Evolutionary conservation across 2,888 invertebrate species (phyloP), one percentile per base, ranked within the genome.

Genomic region (Electrophaes corylata): DNA sequence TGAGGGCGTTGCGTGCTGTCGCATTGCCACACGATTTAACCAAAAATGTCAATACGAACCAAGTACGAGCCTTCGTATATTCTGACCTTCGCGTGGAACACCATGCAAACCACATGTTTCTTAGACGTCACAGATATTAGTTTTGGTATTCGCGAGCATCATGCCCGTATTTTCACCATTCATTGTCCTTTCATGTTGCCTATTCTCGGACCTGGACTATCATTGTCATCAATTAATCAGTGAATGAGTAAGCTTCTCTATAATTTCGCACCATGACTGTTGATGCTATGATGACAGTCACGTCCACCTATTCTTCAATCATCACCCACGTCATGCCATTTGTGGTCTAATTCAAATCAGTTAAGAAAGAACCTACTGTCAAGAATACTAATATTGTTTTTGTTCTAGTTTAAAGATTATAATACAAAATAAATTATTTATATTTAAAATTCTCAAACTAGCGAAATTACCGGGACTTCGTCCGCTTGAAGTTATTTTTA

Each of bases 291-390:
- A 58, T 53, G 20, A 23, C 26, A 37, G 50, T 60, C 60, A 60
- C 60, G 60, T 60, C 49, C 23, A 26, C 55, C 53, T n/a, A 47
- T 47, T 47, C 53, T 37, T 33, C 31, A 16, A 12, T 57, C 62
- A 72, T 58, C 45, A 50, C 12, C 43, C 41, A 29, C n/a, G 48
- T 50, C 55, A 66, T 46, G 62, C 58, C 35, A 54, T 65, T 66
- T 78, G 77, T 72, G 75, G 77, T 75, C 72, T 70, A 68, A 66
- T 71, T 74, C 59, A 60, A 64, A 73, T 69, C 56, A 29, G 51
- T 35, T 19, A 29, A 6, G 26, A n/a, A n/a, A n/a, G n/a, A n/a
- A n/a, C n/a, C n/a, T n/a, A n/a, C n/a, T n/a, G n/a, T n/a, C n/a
- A n/a, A n/a, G n/a, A n/a, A n/a, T n/a, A n/a, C n/a, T n/a, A n/a